These are phyloP conservation scores for Carcinoscorpius rotundicauda DNA, from an alignment of 1,140 invertebrate species.

Conservation along the genomic window DNA sequence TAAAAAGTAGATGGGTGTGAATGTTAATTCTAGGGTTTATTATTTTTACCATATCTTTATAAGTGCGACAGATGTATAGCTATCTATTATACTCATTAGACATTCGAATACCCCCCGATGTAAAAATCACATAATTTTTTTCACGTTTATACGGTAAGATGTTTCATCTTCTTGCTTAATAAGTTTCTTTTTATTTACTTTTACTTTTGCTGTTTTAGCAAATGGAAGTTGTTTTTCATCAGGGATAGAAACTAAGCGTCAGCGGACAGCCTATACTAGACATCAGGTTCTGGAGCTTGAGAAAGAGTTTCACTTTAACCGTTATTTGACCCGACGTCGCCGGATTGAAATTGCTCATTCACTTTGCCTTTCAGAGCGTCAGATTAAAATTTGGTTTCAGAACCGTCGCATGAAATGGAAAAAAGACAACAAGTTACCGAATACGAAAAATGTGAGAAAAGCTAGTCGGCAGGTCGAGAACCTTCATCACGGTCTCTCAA, in stretches of 20 bases:
- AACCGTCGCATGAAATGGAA: conserved; percentile 82
- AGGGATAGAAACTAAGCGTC: conserved; percentile 76
- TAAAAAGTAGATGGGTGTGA: no score
- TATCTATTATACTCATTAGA: no score
- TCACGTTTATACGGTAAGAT: no score
- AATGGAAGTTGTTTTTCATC: conserved; percentile 11
- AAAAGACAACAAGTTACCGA: conserved; percentile 93
- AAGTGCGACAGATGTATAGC: no score
- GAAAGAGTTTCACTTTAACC: conserved; percentile 94
- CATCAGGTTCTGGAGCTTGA: conserved; percentile 93
- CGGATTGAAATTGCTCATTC: conserved; percentile 96
- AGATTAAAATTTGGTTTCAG: conserved; percentile 98
- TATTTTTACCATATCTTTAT: no score
- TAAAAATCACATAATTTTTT: no score
- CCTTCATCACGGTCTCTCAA: conserved; percentile 17
- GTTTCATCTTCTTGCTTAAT: no score
- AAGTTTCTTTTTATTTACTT: no score
- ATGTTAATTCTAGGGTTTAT: no score
- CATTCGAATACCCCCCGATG: no score
- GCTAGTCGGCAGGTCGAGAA: conserved; percentile 22
- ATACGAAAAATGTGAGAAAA: conserved; percentile 81
- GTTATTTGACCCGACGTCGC: conserved; percentile 80
- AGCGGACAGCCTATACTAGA: conserved; percentile 87
- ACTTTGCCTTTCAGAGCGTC: conserved; percentile 82
- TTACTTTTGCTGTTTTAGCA: conserved; percentile 1